Percentiles rank a stretch among this genome's conserved stretches.
Evolutionary conservation across 1,140 invertebrate genomes (phyloP).

Genomic region (Metopolophium dirhodum): DNA sequence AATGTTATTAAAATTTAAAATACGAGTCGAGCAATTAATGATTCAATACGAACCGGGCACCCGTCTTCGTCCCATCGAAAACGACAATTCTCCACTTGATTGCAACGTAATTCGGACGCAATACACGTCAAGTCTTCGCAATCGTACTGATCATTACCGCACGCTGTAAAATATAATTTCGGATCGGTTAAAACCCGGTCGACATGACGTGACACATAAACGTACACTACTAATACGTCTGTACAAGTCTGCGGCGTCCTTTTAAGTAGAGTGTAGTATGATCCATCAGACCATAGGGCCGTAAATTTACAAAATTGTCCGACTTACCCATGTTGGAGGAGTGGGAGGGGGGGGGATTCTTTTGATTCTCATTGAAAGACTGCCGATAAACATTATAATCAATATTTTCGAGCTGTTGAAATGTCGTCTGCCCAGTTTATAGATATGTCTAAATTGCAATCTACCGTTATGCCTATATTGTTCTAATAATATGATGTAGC

Average conservation of each 20-base stretch:
- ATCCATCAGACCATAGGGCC: no score
- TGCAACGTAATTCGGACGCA: slow-evolving; percentile 73
- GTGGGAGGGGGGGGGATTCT: background rate
- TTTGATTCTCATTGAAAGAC: background rate
- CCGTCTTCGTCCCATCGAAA: slow-evolving; percentile 82
- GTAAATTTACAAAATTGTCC: background rate
- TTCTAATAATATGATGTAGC: background rate
- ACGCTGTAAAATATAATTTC: slow-evolving; percentile 59
- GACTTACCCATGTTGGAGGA: no score
- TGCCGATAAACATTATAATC: background rate
- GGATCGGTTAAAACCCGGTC: background rate
- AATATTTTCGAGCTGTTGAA: background rate
- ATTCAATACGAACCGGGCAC: slow-evolving; percentile 58
- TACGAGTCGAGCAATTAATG: background rate
- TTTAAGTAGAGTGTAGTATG: no score
- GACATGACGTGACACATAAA: background rate
- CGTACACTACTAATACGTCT: no score
- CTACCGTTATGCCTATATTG: background rate
- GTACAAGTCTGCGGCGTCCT: no score
- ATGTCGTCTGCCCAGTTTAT: background rate
- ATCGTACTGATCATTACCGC: slow-evolving; percentile 73
- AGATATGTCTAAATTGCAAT: background rate
- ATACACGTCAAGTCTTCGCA: slow-evolving; percentile 83
- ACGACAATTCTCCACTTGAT: slow-evolving; percentile 78
- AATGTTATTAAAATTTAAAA: background rate